Evolutionary conservation across 2,888 invertebrate genomes (phyloP), one percentile per base, ranked within the genome.

Genomic region (Drosophila nigritarsus): DNA sequence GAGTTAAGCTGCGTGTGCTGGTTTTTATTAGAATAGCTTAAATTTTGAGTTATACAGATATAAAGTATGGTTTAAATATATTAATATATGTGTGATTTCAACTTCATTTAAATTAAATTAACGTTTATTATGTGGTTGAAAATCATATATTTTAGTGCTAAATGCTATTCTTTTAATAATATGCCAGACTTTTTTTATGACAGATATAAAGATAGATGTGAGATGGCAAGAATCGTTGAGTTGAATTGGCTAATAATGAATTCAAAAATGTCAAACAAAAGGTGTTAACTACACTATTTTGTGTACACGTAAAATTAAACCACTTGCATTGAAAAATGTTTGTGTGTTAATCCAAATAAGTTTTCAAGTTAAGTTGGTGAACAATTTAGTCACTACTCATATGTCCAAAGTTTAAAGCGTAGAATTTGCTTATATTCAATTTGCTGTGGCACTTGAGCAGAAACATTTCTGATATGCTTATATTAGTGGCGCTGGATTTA

Each of bases 21-120:
- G 24, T 18, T 58, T 49, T 60, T 59, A 34, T 59, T 48, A 13
- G 20, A 49, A 59, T n/a, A 27, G 27, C 3, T 48, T 27, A 15
- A 11, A 0, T 24, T 20, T 34, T 9, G 7, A 18, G 4, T 5
- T 29, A n/a, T 36, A 54, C 18, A 38, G 36, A 27, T 54, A 27
- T 5, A 8, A 2, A 40, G 29, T 29, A 55, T 2, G n/a, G 4
- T 15, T 29, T 5, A 27, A 38, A 20, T 24, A 54, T 7, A 30
- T 34, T 32, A 4, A 53, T 2, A 18, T 5, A 11, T 51, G 20
- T 42, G 20, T 1, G 20, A 42, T 20, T 15, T 2, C 8, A 24
- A 8, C 24, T 45, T 15, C 15, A 45, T 45, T 45, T 8, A 24
- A 45, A 2, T 45, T 13, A 29, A 29, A 1, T 20, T 11, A 24